A percentile compares a stretch with the other conserved stretches of the same genome.
Evolutionary conservation across 2,113 vertebrate species (phyloP).

Genomic region (Campylomormyrus tamandua): DNA sequence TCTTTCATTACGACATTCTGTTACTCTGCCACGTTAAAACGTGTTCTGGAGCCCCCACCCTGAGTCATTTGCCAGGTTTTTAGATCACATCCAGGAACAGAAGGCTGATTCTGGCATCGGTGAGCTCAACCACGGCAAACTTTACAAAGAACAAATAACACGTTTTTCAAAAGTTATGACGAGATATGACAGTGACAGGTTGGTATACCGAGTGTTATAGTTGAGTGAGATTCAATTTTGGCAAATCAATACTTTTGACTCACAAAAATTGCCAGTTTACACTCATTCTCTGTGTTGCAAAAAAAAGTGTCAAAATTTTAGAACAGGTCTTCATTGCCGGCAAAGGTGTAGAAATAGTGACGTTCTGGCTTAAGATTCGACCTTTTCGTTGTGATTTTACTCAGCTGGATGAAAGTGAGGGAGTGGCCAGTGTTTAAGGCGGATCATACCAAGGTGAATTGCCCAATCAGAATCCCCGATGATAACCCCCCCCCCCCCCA

Average conservation of each 20-base stretch:
- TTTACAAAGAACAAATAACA: neutral
- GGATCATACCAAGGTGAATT: neutral
- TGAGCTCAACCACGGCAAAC: neutral
- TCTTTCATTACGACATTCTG: conserved; percentile 8
- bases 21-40: conserved; percentile 18
- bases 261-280: neutral
- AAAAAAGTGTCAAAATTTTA: neutral
- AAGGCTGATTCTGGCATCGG: neutral
- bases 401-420: conserved; percentile 2
- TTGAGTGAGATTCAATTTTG: neutral
- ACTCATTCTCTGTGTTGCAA: neutral
- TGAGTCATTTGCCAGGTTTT: conserved; percentile 9
- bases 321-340: neutral
- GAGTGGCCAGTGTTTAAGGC: neutral
- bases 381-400: neutral
- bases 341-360: neutral
- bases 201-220: neutral
- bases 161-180: neutral
- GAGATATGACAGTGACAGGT: neutral
- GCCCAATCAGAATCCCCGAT: neutral
- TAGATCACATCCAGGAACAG: conserved; percentile 3
- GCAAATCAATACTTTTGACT: neutral
- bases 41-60: neutral
- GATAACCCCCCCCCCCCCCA: neutral
- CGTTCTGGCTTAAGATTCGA: neutral